These are phyloP conservation scores for Corythornis leucogaster DNA, from an alignment of 2,797 vertebrate species.

Conservation along the genomic window DNA sequence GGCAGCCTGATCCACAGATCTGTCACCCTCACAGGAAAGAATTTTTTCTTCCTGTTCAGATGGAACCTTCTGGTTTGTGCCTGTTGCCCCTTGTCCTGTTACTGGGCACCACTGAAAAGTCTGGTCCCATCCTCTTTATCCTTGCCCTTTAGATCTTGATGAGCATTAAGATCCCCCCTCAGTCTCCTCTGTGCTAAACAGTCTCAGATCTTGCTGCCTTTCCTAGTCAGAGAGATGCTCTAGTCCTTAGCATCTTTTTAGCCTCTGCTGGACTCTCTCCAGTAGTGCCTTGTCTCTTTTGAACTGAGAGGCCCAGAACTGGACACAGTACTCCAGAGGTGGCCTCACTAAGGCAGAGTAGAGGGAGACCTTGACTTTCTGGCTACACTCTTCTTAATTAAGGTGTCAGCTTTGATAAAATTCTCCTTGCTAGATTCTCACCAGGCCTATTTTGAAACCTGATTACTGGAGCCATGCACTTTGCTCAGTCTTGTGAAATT, in stretches of 20 bases:
- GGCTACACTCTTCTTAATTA: not conserved
- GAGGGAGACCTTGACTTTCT: not conserved
- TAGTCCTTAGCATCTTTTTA: not conserved
- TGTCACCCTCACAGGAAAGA: not conserved
- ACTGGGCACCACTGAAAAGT: not conserved
- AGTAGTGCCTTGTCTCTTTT: not conserved
- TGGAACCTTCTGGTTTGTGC: not conserved
- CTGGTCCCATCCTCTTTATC: not conserved
- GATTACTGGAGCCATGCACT: not conserved
- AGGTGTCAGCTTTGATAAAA: not conserved
- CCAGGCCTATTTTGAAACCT: not conserved
- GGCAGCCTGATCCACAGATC: not conserved
- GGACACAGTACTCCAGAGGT: not conserved
- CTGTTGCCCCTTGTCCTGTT: not conserved
- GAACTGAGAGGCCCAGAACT: not conserved
- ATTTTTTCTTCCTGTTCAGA: not conserved
- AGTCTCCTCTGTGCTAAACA: not conserved
- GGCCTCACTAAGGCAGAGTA: not conserved
- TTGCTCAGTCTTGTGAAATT: not conserved
- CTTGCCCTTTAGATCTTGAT: not conserved
- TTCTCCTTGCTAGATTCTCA: not conserved
- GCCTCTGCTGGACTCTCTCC: not conserved
- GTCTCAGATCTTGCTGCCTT: not conserved
- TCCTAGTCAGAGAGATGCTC: not conserved
- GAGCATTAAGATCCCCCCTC: not conserved